These are phyloP conservation scores for Meliscaeva auricollis DNA, from an alignment of 2,888 invertebrate species.

Conservation along the genomic window DNA sequence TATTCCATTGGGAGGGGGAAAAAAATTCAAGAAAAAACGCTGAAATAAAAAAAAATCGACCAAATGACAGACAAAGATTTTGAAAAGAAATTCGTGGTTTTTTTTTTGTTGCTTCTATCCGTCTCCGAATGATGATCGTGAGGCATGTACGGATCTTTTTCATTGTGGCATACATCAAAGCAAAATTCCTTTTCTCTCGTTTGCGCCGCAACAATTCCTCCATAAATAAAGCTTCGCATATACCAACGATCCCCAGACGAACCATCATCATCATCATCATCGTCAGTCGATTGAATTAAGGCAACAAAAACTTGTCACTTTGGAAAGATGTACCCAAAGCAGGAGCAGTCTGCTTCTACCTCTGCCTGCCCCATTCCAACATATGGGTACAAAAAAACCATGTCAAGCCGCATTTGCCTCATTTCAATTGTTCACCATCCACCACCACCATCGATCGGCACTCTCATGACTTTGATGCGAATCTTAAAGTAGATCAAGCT, in stretches of 20 bases:
- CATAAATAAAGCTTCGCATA: slow-evolving; percentile 68
- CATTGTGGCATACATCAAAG: slow-evolving; percentile 74
- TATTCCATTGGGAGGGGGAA: slow-evolving; percentile 32
- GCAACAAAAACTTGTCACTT: slow-evolving; percentile 76
- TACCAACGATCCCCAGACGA: slow-evolving; percentile 42
- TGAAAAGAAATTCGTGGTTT: slow-evolving; percentile 41
- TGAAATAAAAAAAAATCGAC: slow-evolving; percentile 47
- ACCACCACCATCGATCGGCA: slow-evolving; percentile 20
- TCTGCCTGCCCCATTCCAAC: slow-evolving; percentile 32
- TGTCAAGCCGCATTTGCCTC: slow-evolving; percentile 60
- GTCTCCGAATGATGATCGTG: slow-evolving; percentile 45
- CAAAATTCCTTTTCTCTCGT: slow-evolving; percentile 61
- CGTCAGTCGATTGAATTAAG: slow-evolving; percentile 66
- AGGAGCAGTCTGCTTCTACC: slow-evolving; percentile 39
- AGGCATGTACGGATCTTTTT: slow-evolving; percentile 50
- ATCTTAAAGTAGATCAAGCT: slow-evolving; percentile 74
- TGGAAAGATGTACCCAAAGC: slow-evolving; percentile 73
- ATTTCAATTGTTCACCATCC: slow-evolving; percentile 70
- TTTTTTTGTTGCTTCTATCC: not conserved
- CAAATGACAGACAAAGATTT: slow-evolving; percentile 62
- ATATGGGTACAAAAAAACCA: slow-evolving; percentile 71
- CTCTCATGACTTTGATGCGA: slow-evolving; percentile 35
- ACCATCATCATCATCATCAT: slow-evolving; percentile 39
- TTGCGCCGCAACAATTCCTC: slow-evolving; percentile 60
- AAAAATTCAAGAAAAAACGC: slow-evolving; percentile 32